phyloP scores from a whole-genome alignment of 1,140 invertebrate genomes.

The Pseudomyrmex cubaensis region DNA sequence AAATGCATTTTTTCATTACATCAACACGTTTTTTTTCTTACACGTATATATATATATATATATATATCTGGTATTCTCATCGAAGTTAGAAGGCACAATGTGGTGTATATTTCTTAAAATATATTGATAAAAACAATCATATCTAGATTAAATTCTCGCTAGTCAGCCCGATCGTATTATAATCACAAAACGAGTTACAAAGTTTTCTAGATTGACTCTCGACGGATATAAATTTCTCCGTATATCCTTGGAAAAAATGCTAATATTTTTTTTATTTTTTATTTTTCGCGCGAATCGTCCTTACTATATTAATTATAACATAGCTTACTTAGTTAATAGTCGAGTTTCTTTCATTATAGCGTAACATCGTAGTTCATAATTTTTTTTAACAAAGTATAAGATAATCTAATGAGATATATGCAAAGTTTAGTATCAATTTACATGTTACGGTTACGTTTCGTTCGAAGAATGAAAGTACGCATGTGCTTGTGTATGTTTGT shows the following conservation, averaged over 20 bases:
- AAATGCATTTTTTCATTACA: no score
- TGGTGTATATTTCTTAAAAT: conserved; percentile 70
- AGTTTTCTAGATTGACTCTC: conserved; percentile 26
- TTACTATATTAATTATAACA: background rate
- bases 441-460: no score
- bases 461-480: no score
- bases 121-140: conserved; percentile 51
- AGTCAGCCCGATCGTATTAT: conserved; percentile 51
- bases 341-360: no score
- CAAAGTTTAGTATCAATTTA: no score
- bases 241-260: background rate
- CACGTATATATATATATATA: no score
- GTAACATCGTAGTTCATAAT: no score
- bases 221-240: background rate
- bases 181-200: conserved; percentile 53
- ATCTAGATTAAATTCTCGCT: conserved; percentile 29
- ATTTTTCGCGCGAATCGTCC: background rate
- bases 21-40: no score
- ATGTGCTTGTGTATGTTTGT: no score
- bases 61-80: conserved; percentile 51
- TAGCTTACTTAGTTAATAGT: no score
- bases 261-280: background rate
- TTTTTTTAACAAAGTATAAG: no score
- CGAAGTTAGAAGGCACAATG: conserved; percentile 75
- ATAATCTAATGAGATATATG: no score